phyloP scores from a whole-genome alignment of 2,888 invertebrate genomes.

The Pemphredon lugubris region DNA sequence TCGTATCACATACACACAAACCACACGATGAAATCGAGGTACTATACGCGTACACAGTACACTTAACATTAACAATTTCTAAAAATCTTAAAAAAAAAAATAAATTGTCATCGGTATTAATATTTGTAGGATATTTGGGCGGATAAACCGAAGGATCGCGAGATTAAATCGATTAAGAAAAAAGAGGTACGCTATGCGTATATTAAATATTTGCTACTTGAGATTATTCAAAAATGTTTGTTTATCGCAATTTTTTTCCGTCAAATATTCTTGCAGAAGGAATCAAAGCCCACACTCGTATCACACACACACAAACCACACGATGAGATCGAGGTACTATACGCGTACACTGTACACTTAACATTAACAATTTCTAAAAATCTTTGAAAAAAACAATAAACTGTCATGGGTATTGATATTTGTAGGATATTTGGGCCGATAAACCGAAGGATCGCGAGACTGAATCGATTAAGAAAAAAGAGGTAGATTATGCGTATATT shows the following conservation, averaged over 20 bases:
- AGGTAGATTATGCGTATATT: background rate
- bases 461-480: constrained; percentile 4
- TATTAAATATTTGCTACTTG: background rate
- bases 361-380: too few species aligned
- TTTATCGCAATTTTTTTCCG: constrained; percentile 3
- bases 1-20: too few species aligned
- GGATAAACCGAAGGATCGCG: constrained; percentile 12
- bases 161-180: background rate
- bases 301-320: constrained; percentile 9
- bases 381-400: too few species aligned
- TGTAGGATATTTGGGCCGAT: constrained; percentile 10
- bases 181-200: background rate
- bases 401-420: background rate
- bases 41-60: too few species aligned
- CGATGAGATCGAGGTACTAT: constrained; percentile 23
- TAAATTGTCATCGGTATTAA: too few species aligned
- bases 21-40: too few species aligned
- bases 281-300: background rate
- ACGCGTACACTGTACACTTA: background rate
- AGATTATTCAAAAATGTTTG: too few species aligned
- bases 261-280: constrained; percentile 28
- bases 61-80: too few species aligned
- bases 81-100: too few species aligned
- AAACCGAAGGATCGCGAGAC: constrained; percentile 16
- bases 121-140: constrained; percentile 31